Base-by-base conservation (phyloP, 2,888 invertebrate genomes). In the Scaptomyza reducta region DNA sequence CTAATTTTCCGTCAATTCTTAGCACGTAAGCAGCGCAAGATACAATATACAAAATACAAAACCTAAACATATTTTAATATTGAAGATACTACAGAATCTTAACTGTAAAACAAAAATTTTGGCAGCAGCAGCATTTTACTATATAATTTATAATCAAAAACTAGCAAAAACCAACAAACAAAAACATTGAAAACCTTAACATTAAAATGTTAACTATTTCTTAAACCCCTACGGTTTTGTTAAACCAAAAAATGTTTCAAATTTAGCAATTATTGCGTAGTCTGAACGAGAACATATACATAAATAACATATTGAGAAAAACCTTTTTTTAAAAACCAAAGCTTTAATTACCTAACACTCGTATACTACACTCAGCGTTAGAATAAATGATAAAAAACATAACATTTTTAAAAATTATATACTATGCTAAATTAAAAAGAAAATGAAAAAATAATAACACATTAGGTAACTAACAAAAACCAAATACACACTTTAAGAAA, bases 1-100 rank as follows among this genome's bases (percentile, higher is more conserved):
- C 70, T 64, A 65, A 69, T 61, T 69, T 87, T 82, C 74, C 70
- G 83, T 86, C 88, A 84, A 88, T 88, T 86, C 70, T 75, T 84
- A 83, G 83, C 69, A 74, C 16, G 50, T 88, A 88, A 84, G 84
- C 71, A 66, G 55, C 65, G 73, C 67, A 68, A 71, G 75, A 77
- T 69, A 69, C 54, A 77, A 70, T 50, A 77, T 56, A 71, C 57
- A 64, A 25, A 4, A 29, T 22, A 54, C 4, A 7, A 29, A 11
- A 7, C 14, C 29, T 14, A 2, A 11, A 16, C 35, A 35, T 35
- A 35, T 35, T 6, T n/a, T 16, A n/a, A 18, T 18, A 33, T 49
- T 27, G 40, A 54, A 45, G 46, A 45, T 41, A 57, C 59, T 33
- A 56, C 14, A 45, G 35, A 57, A 51, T 73, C 54, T 58, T 74